Base-by-base conservation (phyloP, 2,113 vertebrate species). In the Scomber colias region DNA sequence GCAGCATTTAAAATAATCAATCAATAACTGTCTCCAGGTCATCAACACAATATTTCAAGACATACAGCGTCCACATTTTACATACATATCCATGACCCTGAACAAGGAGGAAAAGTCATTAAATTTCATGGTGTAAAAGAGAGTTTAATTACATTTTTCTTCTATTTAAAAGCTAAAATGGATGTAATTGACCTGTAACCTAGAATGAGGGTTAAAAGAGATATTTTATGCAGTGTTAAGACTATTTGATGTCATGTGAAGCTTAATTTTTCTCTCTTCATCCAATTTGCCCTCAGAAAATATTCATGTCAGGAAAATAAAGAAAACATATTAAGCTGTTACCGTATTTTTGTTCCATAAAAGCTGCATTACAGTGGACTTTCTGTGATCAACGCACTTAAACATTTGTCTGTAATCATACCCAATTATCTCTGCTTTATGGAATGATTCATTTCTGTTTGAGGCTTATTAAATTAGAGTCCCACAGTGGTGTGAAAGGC, bases 361-460 rank as follows among this genome's bases (percentile, higher is more conserved):
- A 73, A 44, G 30, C 35, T 61, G 31, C 63, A 60, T 59, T 46
- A 61, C 17, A 11, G 35, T 21, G 40, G 11, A 55, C 35, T 66
- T 44, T 30, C 79, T 75, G 51, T 56, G 67, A 74, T 78, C 57
- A 40, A n/a, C 64, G 24, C 16, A 75, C 78, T 84, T 75, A 53
- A 79, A 86, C 64, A 78, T 83, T 79, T 81, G 64, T 53, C 30
- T 56, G 49, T 80, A 85, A 89, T 90, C 62, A 82, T 64, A 56
- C 75, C 61, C 56, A 84, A 84, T 88, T 89, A 87, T 89, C 40
- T 56, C 79, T 56, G 72, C 51, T 74, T 75, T 82, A 76, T 84
- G 79, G 27, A 55, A 73, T 65, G 59, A 87, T 87, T 91, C 62
- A 77, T 90, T 77, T 67, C 51, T 14, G 51, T 80, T 81, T 83